These are phyloP conservation scores for Pteronura brasiliensis DNA, from an alignment of 2,113 vertebrate genomes.

Conservation along the genomic window DNA sequence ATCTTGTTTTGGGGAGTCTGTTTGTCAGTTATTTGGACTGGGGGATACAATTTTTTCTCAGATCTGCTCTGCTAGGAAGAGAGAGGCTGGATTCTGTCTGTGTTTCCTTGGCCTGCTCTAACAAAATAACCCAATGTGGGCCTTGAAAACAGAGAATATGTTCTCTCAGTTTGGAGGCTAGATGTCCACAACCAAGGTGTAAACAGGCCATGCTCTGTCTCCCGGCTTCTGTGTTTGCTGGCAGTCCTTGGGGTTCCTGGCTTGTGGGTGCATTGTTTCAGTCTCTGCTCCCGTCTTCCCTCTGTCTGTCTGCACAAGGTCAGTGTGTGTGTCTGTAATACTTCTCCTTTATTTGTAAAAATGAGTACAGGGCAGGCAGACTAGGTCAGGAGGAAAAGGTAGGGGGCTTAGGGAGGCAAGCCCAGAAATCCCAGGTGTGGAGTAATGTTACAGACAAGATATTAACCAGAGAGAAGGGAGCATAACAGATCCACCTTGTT, in stretches of 20 bases:
- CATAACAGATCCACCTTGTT: neutral
- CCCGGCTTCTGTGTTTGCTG: neutral
- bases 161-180: neutral
- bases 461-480: neutral
- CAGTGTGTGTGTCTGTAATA: neutral
- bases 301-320: neutral
- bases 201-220: neutral
- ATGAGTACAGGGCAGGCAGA: neutral
- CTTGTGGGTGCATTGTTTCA: accelerated
- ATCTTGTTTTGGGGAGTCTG: neutral
- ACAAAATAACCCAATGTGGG: neutral
- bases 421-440: neutral
- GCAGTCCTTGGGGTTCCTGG: neutral
- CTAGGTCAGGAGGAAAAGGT: neutral
- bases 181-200: neutral
- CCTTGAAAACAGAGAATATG: neutral
- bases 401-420: neutral
- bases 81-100: neutral
- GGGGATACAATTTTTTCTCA: neutral
- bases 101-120: neutral
- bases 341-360: neutral
- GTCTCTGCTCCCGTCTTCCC: too few species aligned
- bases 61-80: neutral
- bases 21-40: neutral
- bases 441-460: neutral